Base-by-base conservation (phyloP, 2,797 vertebrate species). In the Hylomyscus alleni region DNA sequence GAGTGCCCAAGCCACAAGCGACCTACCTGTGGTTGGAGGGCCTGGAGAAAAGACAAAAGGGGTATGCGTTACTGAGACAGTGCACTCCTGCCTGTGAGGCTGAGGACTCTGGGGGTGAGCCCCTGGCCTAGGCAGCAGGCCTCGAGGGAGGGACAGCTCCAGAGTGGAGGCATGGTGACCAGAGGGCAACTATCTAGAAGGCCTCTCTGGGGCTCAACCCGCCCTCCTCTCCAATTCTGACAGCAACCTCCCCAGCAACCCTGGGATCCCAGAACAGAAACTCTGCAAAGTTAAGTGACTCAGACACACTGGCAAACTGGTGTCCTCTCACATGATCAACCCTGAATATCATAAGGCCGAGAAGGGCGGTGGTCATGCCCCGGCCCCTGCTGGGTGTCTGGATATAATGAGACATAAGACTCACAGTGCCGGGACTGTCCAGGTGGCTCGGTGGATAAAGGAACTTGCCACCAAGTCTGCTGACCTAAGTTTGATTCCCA, bases 11-110 rank as follows among this genome's bases (percentile, higher is more conserved):
- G 80, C 0, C 96, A 0, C 5, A 6, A 0, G 0, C 26, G 54
- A 94, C 98, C 90, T 98, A 98, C 98, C 98, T 98, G 92, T 97
- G 22, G 77, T 96, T 97, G 97, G 98, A 78, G 0, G 98, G 98
- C 98, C 98, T 98, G 34, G 95, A 94, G n/a, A 80, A 96, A 87
- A 97, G 76, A 98, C 96, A 95, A 1, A 1, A 93, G 80, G 67
- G 95, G 91, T n/a, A 75, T 44, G 44, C 24, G 20, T 94, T 94
- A 93, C 40, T 58, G 19, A 3, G 58, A 26, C 5, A 0, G 54
- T 8, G 7, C 1, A 0, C 54, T 52, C 75, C 8, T 4, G 2
- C 75, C 8, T 4, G 2, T 4, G 37, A 34, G 1, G 2, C 76
- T 9, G 76, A 24, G 80, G 14, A 20, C 4, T 2, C 73, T 20